Evolutionary conservation across 2,888 invertebrate species (phyloP).

Genomic region (Drosophila leonis): DNA sequence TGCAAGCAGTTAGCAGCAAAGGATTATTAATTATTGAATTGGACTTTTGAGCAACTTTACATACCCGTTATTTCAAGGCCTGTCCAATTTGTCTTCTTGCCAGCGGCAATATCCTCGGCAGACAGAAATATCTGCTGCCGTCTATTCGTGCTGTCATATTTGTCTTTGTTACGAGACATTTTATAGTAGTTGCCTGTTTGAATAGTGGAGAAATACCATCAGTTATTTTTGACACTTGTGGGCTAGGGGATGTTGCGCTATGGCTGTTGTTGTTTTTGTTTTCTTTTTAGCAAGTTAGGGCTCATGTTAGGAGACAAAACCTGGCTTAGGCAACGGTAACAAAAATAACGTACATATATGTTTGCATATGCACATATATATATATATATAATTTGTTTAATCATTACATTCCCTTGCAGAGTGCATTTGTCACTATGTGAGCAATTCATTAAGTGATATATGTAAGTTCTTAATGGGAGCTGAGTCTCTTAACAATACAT

Average conservation of each 20-base stretch:
- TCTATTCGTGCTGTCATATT: constrained; percentile 93
- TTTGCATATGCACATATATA: constrained; percentile 28
- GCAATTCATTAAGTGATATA: not conserved
- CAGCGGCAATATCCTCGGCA: constrained; percentile 95
- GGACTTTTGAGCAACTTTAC: not conserved
- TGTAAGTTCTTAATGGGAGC: not conserved
- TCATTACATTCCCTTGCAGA: constrained; percentile 26
- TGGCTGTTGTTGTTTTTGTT: constrained; percentile 37
- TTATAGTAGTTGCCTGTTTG: constrained; percentile 85
- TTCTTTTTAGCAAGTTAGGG: constrained; percentile 74
- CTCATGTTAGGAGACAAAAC: constrained; percentile 79
- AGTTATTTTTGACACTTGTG: constrained; percentile 8
- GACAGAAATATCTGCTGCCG: constrained; percentile 96
- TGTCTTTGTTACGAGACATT: constrained; percentile 94
- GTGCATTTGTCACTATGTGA: not conserved
- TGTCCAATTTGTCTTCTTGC: constrained; percentile 96
- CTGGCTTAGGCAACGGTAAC: constrained; percentile 63
- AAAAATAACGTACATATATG: constrained; percentile 46
- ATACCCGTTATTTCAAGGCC: constrained; percentile 94
- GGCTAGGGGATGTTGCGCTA: constrained; percentile 9
- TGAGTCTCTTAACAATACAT: not conserved
- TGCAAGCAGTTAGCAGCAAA: constrained; percentile 82
- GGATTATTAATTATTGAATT: not conserved
- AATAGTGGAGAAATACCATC: constrained; percentile 17
- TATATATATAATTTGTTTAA: constrained; percentile 9